Base-by-base conservation (phyloP, 2,888 invertebrate species). In the Agrochola macilenta region DNA sequence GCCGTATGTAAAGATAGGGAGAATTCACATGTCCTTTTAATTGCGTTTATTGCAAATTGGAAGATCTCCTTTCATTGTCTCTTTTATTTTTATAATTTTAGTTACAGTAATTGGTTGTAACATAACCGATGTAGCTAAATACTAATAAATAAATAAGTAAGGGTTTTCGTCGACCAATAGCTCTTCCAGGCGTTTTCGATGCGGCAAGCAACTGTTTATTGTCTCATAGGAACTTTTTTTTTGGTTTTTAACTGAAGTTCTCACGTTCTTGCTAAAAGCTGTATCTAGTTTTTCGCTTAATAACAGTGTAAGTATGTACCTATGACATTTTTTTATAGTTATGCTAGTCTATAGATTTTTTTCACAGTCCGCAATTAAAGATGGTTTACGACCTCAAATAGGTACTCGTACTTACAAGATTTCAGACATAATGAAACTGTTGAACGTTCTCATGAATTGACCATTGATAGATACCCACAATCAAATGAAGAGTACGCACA, bases 401-500 rank as follows among this genome's bases (percentile, higher is more conserved):
- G 8, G 30, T n/a, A 43, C n/a, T n/a, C 1, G 30, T 30, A 30
- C 30, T 30, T 30, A 30, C 7, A 52, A 39, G 5, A 14, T 39
- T 14, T 43, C 8, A 58, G 35, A 14, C 35, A 26, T 23, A 39
- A 20, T 72, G 1, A 7, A 58, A 80, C 26, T 71, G 17, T n/a
- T 12, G 26, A 2, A 57, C 39, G n/a, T 73, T 26, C 26, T 35
- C 64, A 73, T 35, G n/a, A 78, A 58, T 74, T 73, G 17, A 1
- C 17, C 39, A 64, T 30, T 64, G 12, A 46, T 26, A n/a, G 9
- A 79, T 30, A 14, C n/a, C 14, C 9, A 14, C 14, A 49, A 14
- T 72, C 49, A 52, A 58, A 58, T 65, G 1, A 46, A 65, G 26
- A 79, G 43, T 23, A 26, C 43, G n/a, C 49, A n/a, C 8, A 61